Evolutionary conservation across 2,797 vertebrate species (phyloP).

Genomic region (Sparus aurata): DNA sequence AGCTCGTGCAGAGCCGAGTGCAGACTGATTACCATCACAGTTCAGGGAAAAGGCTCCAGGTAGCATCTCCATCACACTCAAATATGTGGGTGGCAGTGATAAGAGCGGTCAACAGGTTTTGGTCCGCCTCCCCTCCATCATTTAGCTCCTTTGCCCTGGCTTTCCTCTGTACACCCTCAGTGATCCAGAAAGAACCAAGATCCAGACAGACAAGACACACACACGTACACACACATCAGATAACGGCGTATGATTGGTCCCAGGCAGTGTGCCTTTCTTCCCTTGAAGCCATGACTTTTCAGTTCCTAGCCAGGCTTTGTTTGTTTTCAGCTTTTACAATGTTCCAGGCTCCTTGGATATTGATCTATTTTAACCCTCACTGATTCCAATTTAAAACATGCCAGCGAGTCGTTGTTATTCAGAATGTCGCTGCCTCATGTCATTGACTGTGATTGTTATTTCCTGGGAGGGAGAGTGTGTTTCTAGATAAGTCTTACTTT

Average conservation of each 20-base stretch:
- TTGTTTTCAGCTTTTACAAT: constrained; percentile 37
- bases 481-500: constrained; percentile 68
- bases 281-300: constrained; percentile 20
- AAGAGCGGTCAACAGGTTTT: constrained; percentile 67
- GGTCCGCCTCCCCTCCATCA: constrained; percentile 27
- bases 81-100: constrained; percentile 78
- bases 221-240: constrained; percentile 66
- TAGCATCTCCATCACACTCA: constrained; percentile 65
- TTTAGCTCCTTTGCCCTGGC: constrained; percentile 24
- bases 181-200: constrained; percentile 86
- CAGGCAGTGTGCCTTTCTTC: constrained; percentile 40
- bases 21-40: constrained; percentile 82
- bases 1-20: constrained; percentile 39
- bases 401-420: constrained; percentile 8
- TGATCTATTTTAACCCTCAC: constrained; percentile 1
- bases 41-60: constrained; percentile 74
- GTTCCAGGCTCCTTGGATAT: constrained; percentile 12
- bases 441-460: constrained; percentile 62
- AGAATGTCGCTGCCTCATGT: constrained; percentile 19
- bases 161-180: constrained; percentile 62
- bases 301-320: constrained; percentile 10
- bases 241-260: constrained; percentile 56
- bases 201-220: constrained; percentile 79
- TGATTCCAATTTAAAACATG: constrained; percentile 10
- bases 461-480: constrained; percentile 68